A percentile compares a stretch with the other conserved stretches of the same genome.
Evolutionary conservation across 2,797 vertebrate genomes (phyloP).

Genomic region (Fundulus diaphanus): DNA sequence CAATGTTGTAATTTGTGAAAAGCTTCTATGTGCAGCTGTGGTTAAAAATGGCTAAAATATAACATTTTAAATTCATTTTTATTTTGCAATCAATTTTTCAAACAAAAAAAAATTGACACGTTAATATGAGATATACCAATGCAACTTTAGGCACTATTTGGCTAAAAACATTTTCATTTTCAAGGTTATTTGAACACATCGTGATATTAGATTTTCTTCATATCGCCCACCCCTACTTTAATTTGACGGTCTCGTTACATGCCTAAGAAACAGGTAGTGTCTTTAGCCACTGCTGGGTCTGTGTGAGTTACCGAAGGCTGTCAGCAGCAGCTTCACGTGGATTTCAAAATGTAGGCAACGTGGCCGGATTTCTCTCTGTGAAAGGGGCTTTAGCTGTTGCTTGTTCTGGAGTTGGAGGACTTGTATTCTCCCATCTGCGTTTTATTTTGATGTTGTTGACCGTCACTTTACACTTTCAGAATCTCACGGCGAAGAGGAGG

Average conservation of each 20-base stretch:
- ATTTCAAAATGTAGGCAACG: neutral
- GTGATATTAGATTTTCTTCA: too few species aligned
- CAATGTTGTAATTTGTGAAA: too few species aligned
- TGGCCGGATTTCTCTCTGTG: neutral
- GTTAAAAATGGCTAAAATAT: too few species aligned
- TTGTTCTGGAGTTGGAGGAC: neutral
- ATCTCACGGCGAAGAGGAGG: slow-evolving; percentile 87
- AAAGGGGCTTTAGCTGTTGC: neutral
- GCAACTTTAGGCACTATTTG: too few species aligned
- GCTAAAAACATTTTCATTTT: too few species aligned
- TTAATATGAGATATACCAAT: too few species aligned
- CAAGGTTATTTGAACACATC: too few species aligned
- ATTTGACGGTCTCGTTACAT: neutral
- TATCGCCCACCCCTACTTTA: too few species aligned
- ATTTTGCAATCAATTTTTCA: too few species aligned
- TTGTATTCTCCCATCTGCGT: neutral
- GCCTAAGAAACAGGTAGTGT: neutral
- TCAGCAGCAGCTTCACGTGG: neutral
- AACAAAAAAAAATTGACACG: too few species aligned
- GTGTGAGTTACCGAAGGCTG: neutral
- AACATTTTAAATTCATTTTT: too few species aligned
- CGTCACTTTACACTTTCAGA: slow-evolving; percentile 74
- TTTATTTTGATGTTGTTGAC: slow-evolving; percentile 10
- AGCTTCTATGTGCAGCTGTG: too few species aligned
- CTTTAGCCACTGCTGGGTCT: neutral